Percentiles rank a stretch among this genome's conserved stretches.
These are phyloP conservation scores for Tapirus indicus DNA, from an alignment of 2,797 vertebrate species.

Conservation along the genomic window DNA sequence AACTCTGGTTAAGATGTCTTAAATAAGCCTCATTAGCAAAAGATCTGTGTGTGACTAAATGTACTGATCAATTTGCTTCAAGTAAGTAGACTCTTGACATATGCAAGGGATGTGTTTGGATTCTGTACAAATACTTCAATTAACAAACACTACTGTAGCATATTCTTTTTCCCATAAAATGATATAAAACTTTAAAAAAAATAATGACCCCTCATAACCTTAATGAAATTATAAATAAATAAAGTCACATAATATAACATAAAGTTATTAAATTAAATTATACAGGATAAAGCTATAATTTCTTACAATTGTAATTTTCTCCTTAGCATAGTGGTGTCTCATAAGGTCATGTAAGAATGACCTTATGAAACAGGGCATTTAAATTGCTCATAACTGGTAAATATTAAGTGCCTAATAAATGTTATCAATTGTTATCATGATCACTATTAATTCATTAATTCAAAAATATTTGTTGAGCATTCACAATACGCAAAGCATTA, in stretches of 20 bases:
- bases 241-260: not conserved
- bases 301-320: not conserved
- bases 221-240: not conserved
- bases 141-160: not conserved
- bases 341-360: not conserved
- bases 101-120: not conserved
- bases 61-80: not conserved
- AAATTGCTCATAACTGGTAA: not conserved
- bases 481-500: not conserved
- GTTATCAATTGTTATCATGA: not conserved
- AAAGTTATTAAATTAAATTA: not conserved
- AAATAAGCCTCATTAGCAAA: not conserved
- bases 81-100: not conserved
- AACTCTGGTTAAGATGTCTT: not conserved
- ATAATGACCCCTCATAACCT: not conserved
- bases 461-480: not conserved
- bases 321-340: not conserved
- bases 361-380: not conserved
- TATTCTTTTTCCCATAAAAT: not conserved
- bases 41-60: not conserved
- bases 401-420: not conserved
- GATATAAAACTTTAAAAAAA: not conserved
- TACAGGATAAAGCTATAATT: not conserved
- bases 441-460: not conserved
- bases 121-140: not conserved